Conservation (phyloP, 2,888 invertebrate genomes). For the Troides oblongomaculatus region DNA sequence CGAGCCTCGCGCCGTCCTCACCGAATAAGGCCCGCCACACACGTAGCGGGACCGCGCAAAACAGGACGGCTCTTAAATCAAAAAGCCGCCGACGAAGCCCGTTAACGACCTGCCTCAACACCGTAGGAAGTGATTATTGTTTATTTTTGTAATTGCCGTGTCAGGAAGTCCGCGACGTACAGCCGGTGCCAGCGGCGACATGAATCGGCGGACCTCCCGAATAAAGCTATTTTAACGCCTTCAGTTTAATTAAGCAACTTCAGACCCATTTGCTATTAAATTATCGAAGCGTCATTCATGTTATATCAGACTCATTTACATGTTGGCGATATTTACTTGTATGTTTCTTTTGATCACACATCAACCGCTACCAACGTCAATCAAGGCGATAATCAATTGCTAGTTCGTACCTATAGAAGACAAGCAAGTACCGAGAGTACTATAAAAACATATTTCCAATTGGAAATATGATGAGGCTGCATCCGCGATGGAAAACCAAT, state of each 20-base stretch:
- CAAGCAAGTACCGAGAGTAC: too few relatives aligned
- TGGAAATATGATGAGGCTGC: too few relatives aligned
- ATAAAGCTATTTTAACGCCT: slow-evolving; percentile 26
- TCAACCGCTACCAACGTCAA: too few relatives aligned
- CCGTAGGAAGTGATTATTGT: slow-evolving; percentile 76
- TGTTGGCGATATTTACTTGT: too few relatives aligned
- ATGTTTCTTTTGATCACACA: too few relatives aligned
- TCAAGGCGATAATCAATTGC: too few relatives aligned
- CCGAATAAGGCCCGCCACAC: slow-evolving; percentile 67
- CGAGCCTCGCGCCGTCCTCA: slow-evolving; percentile 36
- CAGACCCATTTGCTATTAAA: neutral
- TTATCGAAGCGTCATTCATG: too few relatives aligned
- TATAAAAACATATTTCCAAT: too few relatives aligned
- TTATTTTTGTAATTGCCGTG: slow-evolving; percentile 73
- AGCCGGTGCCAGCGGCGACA: slow-evolving; percentile 38
- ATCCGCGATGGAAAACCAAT: too few relatives aligned
- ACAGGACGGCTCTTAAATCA: slow-evolving; percentile 64
- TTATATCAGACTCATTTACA: too few relatives aligned
- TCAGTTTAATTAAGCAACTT: slow-evolving; percentile 7
- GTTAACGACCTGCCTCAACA: slow-evolving; percentile 59
- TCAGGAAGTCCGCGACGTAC: slow-evolving; percentile 61
- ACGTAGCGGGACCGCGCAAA: slow-evolving; percentile 60
- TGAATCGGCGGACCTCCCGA: slow-evolving; percentile 32
- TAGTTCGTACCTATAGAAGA: too few relatives aligned
- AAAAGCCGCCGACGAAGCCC: slow-evolving; percentile 49